Evolutionary conservation across 2,888 invertebrate species (phyloP).

Genomic region (Geophilus truncorum): DNA sequence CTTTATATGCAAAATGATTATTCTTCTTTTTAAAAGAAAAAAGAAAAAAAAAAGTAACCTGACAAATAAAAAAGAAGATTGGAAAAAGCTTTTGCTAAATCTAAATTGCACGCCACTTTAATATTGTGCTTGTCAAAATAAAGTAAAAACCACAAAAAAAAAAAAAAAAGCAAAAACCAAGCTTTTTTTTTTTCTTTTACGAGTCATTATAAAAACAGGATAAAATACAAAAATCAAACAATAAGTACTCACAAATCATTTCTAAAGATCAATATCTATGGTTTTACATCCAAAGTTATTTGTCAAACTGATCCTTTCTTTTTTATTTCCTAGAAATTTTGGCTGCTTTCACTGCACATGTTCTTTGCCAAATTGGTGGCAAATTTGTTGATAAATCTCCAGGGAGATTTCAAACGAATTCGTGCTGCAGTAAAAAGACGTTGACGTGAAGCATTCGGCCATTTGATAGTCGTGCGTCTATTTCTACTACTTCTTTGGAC

Average conservation of each 20-base stretch:
- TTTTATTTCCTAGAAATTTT: not conserved
- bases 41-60: not conserved
- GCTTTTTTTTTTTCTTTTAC: not conserved
- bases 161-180: not conserved
- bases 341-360: not conserved
- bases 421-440: not conserved
- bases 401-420: slow-evolving; percentile 5
- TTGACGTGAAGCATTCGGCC: not conserved
- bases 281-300: not conserved
- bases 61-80: not conserved
- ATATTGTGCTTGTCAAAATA: slow-evolving; percentile 11
- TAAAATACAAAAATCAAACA: not conserved
- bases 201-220: not conserved
- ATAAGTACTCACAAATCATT: not conserved
- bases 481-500: slow-evolving; percentile 1
- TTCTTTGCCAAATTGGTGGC: slow-evolving; percentile 1
- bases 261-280: not conserved
- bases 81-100: not conserved
- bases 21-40: not conserved
- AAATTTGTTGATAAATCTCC: slow-evolving; percentile 24
- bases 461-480: slow-evolving; percentile 21
- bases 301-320: not conserved
- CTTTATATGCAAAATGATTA: slow-evolving; percentile 13
- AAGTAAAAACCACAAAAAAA: not conserved
- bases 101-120: slow-evolving; percentile 18